Base-by-base conservation (phyloP, 2,888 invertebrate genomes). In the Argyra leucocephala region DNA sequence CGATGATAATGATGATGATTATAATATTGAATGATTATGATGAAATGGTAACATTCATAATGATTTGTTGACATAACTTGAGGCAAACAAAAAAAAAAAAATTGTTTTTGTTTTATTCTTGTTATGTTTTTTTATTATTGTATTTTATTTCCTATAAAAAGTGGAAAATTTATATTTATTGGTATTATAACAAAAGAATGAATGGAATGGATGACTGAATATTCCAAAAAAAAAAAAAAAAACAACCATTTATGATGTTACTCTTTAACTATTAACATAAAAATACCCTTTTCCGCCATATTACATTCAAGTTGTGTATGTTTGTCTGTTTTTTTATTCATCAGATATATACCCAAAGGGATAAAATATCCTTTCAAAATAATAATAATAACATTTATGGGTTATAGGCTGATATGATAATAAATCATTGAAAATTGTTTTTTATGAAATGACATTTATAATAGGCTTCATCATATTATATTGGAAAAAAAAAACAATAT, bases 211-310 rank as follows among this genome's bases (percentile, higher is more conserved):
- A 48, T 15, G 18, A 37, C 12, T 18, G 15, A 48, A 48, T 5
- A 15, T 18, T 18, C 12, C n/a, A 48, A n/a, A 12, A 48, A 48
- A 48, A 31, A 31, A 31, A 12, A 31, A 31, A 31, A 31, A 31
- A 31, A 7, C 7, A 31, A 31, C 31, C 12, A 31, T 31, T n/a
- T n/a, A 31, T 31, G 31, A 31, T n/a, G 31, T 7, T 7, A 31
- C 31, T 31, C 31, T 31, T 48, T 48, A 48, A 48, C 18, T 1
- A 48, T 48, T 48, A 12, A 48, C 48, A 48, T 48, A 48, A 48
- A n/a, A 48, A 48, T 48, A 48, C 48, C 48, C 48, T 48, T 48
- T 48, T 48, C 48, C 48, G 48, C 48, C 48, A 48, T 48, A 48
- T 48, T 48, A 48, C 10, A 31, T n/a, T n/a, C n/a, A n/a, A n/a